Percentiles rank a stretch among this genome's conserved stretches.
Evolutionary conservation across 1,140 invertebrate genomes (phyloP).

Genomic region (Harlomillsia oculata): DNA sequence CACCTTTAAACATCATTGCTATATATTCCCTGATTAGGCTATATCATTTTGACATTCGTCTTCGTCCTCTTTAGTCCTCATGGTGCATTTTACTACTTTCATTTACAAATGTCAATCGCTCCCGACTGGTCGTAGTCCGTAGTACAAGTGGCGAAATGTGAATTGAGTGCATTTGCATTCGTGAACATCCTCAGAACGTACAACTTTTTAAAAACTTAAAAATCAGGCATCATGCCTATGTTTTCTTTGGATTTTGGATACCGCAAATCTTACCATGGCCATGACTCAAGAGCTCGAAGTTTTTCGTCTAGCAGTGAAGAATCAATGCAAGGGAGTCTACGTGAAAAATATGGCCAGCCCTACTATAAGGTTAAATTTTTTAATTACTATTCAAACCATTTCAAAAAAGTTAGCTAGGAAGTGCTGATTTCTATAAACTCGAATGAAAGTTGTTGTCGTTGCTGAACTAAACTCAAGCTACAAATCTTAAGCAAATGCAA

Average conservation of each 20-base stretch:
- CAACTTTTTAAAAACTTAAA: no score
- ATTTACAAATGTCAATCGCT: no score
- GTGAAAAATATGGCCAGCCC: conserved; percentile 26
- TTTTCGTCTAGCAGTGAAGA: conserved; percentile 29
- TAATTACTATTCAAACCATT: background rate
- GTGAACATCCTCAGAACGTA: background rate
- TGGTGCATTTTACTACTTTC: no score
- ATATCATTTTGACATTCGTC: no score
- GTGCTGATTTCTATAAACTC: background rate
- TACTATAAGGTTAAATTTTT: conserved; percentile 27
- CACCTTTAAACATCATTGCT: no score
- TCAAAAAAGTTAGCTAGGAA: background rate
- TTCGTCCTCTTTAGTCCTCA: no score
- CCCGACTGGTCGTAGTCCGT: background rate
- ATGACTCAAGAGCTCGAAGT: conserved; percentile 17
- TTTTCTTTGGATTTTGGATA: conserved; percentile 34
- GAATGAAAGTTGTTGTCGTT: background rate
- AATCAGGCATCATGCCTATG: conserved; percentile 35
- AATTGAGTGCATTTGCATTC: background rate
- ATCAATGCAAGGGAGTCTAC: conserved; percentile 21
- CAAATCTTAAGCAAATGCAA: background rate
- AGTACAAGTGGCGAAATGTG: background rate
- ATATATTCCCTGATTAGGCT: no score
- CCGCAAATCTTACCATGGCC: conserved; percentile 24
- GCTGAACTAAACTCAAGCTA: background rate